Evolutionary conservation across 2,888 invertebrate genomes (phyloP), one percentile per base, ranked within the genome.

Genomic region (Entomobrya multifasciata): DNA sequence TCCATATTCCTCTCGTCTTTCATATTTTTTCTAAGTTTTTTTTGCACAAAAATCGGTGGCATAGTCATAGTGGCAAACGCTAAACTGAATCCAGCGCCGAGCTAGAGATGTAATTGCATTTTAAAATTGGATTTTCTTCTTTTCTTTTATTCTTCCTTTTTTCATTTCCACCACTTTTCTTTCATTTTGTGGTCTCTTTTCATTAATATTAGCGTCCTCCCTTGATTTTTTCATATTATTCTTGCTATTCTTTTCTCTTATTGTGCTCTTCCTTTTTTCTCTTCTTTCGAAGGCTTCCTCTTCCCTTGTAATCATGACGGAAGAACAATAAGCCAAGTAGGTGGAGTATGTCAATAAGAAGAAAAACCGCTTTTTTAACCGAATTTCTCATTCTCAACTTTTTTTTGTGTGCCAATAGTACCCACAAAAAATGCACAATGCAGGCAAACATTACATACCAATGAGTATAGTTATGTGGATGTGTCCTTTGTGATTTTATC

Each of bases 61-160:
- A 36, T 27, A 11, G 65, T 30, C 4, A 20, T 10, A 55, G 55
- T 4, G 20, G 55, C 55, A 55, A n/a, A n/a, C n/a, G 36, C 36
- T 55, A 15, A 17, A 17, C 20, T 17, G 20, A 44, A 47, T 27
- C 36, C 4, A 47, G 25, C 36, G 20, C 20, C 17, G 44, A 41
- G 44, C 8, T 5, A 41, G 27, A 36, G 74, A 74, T 74, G 74
- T 74, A 74, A 74, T 74, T 74, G 74, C 74, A 74, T 74, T 74
- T 74, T 74, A 74, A 74, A 74, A 74, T 74, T 74, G 74, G 72
- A 72, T 72, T 72, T 70, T n/a, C n/a, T 49, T 72, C 47, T 20
- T 44, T 67, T 17, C n/a, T 20, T 44, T 36, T 36, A 36, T 36
- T 36, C 36, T 36, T 13, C 49, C 49, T 36, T 72, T 72, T 25